Evolutionary conservation across 2,888 invertebrate species (phyloP), one percentile per base, ranked within the genome.

Genomic region (Exocentrus adspersus): DNA sequence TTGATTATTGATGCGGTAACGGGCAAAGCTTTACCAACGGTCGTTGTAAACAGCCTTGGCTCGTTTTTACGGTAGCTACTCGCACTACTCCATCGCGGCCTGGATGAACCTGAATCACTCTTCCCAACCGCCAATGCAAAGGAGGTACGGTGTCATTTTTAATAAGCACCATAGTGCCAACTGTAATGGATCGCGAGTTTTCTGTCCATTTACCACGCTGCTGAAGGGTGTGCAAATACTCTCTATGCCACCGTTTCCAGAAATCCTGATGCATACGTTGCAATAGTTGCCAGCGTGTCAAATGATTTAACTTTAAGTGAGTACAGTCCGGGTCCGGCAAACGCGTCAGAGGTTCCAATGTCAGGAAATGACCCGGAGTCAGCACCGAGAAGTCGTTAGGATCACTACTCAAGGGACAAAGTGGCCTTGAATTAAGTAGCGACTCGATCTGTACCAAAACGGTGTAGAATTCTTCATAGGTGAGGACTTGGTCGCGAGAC

Each of bases 381-480:
- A 60, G 53, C 2, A 43, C 28, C 10, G 45, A 24, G 2, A 64
- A 46, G 48, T 67, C 67, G 9, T 52, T 57, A 2, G 67, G 67
- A 58, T 64, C 64, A 2, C 60, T 14, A 32, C 62, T 62, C 1
- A 61, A 9, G 0, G 56, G 12, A 56, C 58, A 68, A 1, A 66
- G 30, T 7, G 65, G 64, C 9, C 61, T 50, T 3, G 58, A 66
- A 50, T 68, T 65, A 14, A 68, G 28, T 6, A 60, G 21, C 2
- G 62, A 45, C 37, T 65, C 68, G 6, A 46, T 43, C 48, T 64
- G 64, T 12, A 37, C 32, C 7, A 64, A 9, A 1, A 64, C 19
- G 5, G 60, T 64, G 42, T 20, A 42, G 12, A 67, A 59, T 12
- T 69, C 67, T 30, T 69, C 69, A 30, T 30, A 67, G 0, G 62